phyloP scores from a whole-genome alignment of 2,888 invertebrate genomes.

The Cinara cedri region DNA sequence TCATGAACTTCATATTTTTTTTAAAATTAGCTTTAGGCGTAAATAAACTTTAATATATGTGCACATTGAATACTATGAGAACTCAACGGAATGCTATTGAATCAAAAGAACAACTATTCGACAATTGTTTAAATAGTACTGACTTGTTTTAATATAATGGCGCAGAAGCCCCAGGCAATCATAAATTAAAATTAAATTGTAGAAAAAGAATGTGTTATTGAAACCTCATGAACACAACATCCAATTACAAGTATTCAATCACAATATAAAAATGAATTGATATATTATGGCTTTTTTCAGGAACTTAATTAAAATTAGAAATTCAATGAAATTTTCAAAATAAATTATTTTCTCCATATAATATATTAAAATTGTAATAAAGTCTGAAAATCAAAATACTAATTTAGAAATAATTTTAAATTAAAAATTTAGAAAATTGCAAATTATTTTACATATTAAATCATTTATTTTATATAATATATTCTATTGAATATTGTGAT shows the following conservation, averaged over 20 bases:
- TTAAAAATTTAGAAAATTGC: not conserved
- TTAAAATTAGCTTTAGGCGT: slow-evolving; percentile 33
- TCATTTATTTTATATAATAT: not conserved
- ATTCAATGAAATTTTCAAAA: slow-evolving; percentile 17
- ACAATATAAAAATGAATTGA: slow-evolving; percentile 14
- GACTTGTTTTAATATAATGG: slow-evolving; percentile 30
- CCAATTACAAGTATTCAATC: slow-evolving; percentile 28
- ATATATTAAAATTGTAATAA: not conserved
- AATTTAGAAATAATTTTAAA: not conserved
- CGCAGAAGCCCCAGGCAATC: slow-evolving; percentile 36
- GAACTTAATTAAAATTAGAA: slow-evolving; percentile 17
- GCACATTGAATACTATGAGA: slow-evolving; percentile 33
- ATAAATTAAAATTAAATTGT: slow-evolving; percentile 33
- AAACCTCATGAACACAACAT: slow-evolving; percentile 41
- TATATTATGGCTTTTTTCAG: slow-evolving; percentile 41
- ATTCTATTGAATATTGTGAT: not conserved
- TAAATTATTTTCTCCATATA: not conserved
- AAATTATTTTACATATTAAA: not conserved
- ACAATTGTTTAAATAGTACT: slow-evolving; percentile 26
- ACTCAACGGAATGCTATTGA: slow-evolving; percentile 31
- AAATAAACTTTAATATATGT: slow-evolving; percentile 30
- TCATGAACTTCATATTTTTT: slow-evolving; percentile 51
- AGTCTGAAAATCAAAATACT: not conserved
- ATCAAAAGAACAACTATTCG: slow-evolving; percentile 29
- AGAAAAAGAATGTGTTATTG: slow-evolving; percentile 19